phyloP scores from a whole-genome alignment of 2,113 vertebrate species.

The Tragelaphus scriptus region DNA sequence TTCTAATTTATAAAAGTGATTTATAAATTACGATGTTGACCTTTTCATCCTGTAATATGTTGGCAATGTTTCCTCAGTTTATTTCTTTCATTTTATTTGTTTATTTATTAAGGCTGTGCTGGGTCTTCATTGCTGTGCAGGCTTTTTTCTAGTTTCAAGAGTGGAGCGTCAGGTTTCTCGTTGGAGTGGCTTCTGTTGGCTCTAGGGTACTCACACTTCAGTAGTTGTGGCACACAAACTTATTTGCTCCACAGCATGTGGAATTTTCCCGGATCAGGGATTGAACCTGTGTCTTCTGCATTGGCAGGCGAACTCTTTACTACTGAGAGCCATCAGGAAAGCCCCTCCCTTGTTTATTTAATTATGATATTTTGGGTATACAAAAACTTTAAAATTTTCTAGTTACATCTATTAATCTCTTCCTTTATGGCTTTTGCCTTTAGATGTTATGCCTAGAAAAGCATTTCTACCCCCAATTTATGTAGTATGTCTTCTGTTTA shows the following conservation, averaged over 20 bases:
- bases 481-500: neutral
- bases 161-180: neutral
- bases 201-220: neutral
- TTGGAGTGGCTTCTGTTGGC: neutral
- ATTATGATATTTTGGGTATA: neutral
- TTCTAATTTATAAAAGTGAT: neutral
- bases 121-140: neutral
- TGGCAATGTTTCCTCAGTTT: neutral
- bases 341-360: neutral
- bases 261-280: neutral
- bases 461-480: neutral
- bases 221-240: neutral
- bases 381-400: neutral
- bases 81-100: neutral
- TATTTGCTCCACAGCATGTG: neutral
- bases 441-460: neutral
- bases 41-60: neutral
- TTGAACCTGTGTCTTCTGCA: neutral
- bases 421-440: neutral
- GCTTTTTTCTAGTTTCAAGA: neutral
- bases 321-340: neutral
- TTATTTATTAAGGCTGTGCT: neutral
- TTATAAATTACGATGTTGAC: neutral
- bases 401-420: neutral
- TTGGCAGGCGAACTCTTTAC: neutral